Evolutionary conservation across 2,888 invertebrate species (phyloP).

Genomic region (Zhengitettix transpicula): DNA sequence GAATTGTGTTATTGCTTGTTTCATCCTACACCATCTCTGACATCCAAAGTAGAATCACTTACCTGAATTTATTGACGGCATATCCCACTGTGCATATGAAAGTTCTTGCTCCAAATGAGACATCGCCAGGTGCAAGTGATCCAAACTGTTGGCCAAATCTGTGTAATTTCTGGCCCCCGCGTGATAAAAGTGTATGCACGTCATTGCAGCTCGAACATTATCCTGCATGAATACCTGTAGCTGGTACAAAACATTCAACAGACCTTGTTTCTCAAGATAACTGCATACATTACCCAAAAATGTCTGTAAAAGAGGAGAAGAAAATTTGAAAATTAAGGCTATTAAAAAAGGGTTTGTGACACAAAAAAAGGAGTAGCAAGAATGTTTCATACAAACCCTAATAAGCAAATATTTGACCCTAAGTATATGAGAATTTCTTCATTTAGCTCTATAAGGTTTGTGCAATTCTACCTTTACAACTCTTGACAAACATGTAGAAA

Average conservation of each 20-base stretch:
- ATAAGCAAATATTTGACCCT: too few relatives aligned
- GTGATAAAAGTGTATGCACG: conserved; percentile 60
- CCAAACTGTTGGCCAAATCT: conserved; percentile 34
- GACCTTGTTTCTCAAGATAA: conserved; percentile 47
- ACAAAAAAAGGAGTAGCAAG: too few relatives aligned
- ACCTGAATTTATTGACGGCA: neutral
- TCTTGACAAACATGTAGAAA: too few relatives aligned
- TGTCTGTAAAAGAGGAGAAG: conserved; percentile 25
- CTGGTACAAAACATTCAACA: conserved; percentile 54
- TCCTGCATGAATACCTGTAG: conserved; percentile 56
- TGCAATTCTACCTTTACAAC: too few relatives aligned
- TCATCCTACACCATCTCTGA: too few relatives aligned
- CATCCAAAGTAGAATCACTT: neutral
- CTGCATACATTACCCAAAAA: conserved; percentile 54
- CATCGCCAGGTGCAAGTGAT: conserved; percentile 38
- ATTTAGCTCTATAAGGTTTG: too few relatives aligned
- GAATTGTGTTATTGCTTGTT: too few relatives aligned
- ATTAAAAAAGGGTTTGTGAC: too few relatives aligned
- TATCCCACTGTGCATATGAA: neutral
- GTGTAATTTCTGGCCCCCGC: conserved; percentile 37
- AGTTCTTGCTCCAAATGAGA: conserved; percentile 43
- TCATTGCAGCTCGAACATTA: conserved; percentile 60
- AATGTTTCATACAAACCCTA: too few relatives aligned
- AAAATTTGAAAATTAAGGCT: neutral
- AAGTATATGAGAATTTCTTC: too few relatives aligned